Conservation (phyloP, 2,888 invertebrate species). For the Rugalucina vietnamica region DNA sequence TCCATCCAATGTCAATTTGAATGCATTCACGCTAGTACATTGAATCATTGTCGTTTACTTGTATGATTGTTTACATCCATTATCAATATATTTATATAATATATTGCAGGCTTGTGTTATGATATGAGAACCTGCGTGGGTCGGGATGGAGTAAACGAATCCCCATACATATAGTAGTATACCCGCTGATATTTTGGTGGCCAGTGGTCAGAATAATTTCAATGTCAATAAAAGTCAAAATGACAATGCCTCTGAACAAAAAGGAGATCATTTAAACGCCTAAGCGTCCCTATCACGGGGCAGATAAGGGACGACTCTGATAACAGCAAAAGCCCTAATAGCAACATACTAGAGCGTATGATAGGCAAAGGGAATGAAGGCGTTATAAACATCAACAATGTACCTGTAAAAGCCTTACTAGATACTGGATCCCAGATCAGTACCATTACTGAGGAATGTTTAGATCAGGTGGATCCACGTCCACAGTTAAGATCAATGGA, state of each 20-base stretch:
- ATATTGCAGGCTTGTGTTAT: no score
- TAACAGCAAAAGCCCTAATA: not conserved
- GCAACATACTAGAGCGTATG: not conserved
- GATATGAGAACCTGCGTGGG: no score
- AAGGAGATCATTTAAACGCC: not conserved
- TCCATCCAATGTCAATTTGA: no score
- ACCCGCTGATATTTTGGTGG: no score
- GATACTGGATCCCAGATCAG: slow-evolving; percentile 10
- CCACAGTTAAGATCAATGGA: not conserved
- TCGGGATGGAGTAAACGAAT: no score
- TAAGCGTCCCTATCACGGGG: not conserved
- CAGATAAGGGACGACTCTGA: not conserved
- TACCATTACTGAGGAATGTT: not conserved
- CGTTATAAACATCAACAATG: slow-evolving; percentile 1
- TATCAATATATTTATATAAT: no score
- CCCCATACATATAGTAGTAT: no score
- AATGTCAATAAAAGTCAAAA: not conserved
- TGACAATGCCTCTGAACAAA: not conserved
- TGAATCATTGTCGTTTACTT: no score
- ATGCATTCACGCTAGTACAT: no score
- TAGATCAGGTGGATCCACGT: not conserved
- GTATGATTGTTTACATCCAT: no score
- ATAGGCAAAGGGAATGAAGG: slow-evolving; percentile 16
- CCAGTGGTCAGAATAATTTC: not conserved
- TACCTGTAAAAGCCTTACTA: not conserved